A percentile compares a stretch with the other conserved stretches of the same genome.
These are phyloP conservation scores for Amphiprion clarkii DNA, from an alignment of 2,797 vertebrate species.

Conservation along the genomic window DNA sequence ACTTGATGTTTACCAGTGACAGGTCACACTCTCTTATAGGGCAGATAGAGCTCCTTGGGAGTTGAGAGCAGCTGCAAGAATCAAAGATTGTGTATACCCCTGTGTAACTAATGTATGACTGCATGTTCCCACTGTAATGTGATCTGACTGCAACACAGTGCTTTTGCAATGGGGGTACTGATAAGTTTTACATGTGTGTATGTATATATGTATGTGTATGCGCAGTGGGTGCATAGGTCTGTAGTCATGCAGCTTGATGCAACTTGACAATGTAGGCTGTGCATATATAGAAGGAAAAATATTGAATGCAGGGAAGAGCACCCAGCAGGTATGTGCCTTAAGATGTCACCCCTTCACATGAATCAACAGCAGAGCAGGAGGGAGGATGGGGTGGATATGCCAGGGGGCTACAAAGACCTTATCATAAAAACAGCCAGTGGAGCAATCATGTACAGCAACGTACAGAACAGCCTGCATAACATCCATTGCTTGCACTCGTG, in stretches of 20 bases:
- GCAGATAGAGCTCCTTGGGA: constrained; percentile 50
- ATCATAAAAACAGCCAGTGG: constrained; percentile 49
- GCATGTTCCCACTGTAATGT: constrained; percentile 56
- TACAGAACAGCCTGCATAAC: constrained; percentile 38
- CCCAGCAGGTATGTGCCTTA: constrained; percentile 66
- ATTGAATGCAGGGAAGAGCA: constrained; percentile 43
- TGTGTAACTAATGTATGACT: constrained; percentile 69
- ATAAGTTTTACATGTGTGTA: constrained; percentile 53
- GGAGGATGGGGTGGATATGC: constrained; percentile 37
- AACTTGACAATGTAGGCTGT: constrained; percentile 65
- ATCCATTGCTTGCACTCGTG: constrained; percentile 33
- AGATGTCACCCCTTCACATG: constrained; percentile 69
- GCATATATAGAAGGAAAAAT: constrained; percentile 50
- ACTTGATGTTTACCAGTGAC: constrained; percentile 58
- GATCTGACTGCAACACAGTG: constrained; percentile 63
- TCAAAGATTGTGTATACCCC: constrained; percentile 52
- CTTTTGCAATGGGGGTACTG: constrained; percentile 54
- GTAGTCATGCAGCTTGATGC: constrained; percentile 65
- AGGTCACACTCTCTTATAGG: constrained; percentile 58
- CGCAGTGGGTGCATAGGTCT: constrained; percentile 52
- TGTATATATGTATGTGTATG: too few relatives aligned
- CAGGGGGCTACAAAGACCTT: constrained; percentile 65
- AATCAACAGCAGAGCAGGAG: constrained; percentile 61
- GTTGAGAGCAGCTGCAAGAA: constrained; percentile 60
- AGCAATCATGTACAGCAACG: constrained; percentile 50